phyloP scores from a whole-genome alignment of 2,888 invertebrate species.

The Tachina fera region DNA sequence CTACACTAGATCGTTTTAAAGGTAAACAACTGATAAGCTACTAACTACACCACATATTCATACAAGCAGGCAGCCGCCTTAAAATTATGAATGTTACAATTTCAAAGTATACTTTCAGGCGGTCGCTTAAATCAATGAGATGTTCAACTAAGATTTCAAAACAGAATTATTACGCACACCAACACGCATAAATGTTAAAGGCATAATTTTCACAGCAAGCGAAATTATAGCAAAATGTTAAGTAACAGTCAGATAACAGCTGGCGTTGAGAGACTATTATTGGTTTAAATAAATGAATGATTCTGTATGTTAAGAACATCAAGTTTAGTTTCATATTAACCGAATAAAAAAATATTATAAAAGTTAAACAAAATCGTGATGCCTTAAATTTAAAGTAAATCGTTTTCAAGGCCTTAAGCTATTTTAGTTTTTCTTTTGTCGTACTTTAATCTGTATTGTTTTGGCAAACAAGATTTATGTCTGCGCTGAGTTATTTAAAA shows the following conservation, averaged over 20 bases:
- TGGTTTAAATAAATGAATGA: not conserved
- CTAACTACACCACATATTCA: not conserved
- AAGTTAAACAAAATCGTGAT: conserved; percentile 4
- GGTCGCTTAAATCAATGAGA: conserved; percentile 23
- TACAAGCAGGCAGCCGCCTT: not conserved
- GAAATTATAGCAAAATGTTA: conserved; percentile 35
- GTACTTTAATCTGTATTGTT: not conserved
- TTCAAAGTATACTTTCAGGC: conserved; percentile 69
- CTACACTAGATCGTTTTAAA: conserved; percentile 37
- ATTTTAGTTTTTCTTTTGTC: conserved; percentile 28
- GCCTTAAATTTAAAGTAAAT: not conserved
- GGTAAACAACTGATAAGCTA: conserved; percentile 48
- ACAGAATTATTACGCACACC: conserved; percentile 67
- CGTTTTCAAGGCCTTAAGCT: conserved; percentile 37
- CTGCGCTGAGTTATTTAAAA: conserved; percentile 45
- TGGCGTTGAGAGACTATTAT: not conserved
- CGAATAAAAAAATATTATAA: not conserved
- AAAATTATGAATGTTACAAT: conserved; percentile 65
- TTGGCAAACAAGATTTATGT: conserved; percentile 49
- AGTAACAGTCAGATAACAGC: conserved; percentile 2
- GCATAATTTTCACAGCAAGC: not conserved
- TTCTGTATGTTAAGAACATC: too few relatives aligned
- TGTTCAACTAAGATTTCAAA: conserved; percentile 58
- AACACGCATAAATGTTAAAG: conserved; percentile 41
- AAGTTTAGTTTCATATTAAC: too few relatives aligned